These are phyloP conservation scores for Perca fluviatilis DNA, from an alignment of 2,113 vertebrate species.

Conservation along the genomic window DNA sequence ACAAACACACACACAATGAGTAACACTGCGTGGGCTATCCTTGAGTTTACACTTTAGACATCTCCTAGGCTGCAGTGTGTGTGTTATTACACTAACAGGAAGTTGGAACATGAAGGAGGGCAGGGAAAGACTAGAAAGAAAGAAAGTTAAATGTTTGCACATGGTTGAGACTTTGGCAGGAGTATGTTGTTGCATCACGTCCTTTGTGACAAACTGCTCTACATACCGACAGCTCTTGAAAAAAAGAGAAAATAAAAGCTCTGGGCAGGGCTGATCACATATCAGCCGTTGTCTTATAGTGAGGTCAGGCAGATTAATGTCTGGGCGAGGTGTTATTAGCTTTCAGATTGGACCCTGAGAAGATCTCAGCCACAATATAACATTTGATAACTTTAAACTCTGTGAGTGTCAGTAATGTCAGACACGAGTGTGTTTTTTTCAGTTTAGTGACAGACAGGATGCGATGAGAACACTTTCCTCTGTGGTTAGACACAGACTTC, in stretches of 20 bases:
- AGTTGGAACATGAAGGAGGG: neutral
- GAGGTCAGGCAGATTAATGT: slow-evolving; percentile 9
- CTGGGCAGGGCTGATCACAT: slow-evolving; percentile 16
- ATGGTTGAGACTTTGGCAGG: slow-evolving; percentile 21
- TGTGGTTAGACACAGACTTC: slow-evolving; percentile 36
- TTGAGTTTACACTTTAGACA: slow-evolving; percentile 26
- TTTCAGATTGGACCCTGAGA: slow-evolving; percentile 36
- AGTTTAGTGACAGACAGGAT: slow-evolving; percentile 53
- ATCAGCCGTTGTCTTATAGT: slow-evolving; percentile 2
- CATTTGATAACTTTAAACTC: neutral
- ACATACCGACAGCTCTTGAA: neutral
- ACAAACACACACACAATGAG: slow-evolving; percentile 37
- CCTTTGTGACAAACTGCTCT: slow-evolving; percentile 20
- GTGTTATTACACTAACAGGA: slow-evolving; percentile 37
- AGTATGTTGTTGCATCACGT: slow-evolving; percentile 28
- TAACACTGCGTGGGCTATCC: slow-evolving; percentile 47
- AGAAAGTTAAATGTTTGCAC: slow-evolving; percentile 18
- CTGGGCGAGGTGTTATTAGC: slow-evolving; percentile 27
- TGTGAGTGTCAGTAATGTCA: neutral
- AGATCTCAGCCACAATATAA: slow-evolving; percentile 14
- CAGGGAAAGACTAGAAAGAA: neutral
- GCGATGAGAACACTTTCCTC: slow-evolving; percentile 21
- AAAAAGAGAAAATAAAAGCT: neutral
- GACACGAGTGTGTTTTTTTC: slow-evolving; percentile 2
- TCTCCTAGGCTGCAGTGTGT: slow-evolving; percentile 49